A percentile compares a stretch with the other conserved stretches of the same genome.
Conservation (phyloP, 2,113 vertebrate genomes). For the Callipepla squamata region DNA sequence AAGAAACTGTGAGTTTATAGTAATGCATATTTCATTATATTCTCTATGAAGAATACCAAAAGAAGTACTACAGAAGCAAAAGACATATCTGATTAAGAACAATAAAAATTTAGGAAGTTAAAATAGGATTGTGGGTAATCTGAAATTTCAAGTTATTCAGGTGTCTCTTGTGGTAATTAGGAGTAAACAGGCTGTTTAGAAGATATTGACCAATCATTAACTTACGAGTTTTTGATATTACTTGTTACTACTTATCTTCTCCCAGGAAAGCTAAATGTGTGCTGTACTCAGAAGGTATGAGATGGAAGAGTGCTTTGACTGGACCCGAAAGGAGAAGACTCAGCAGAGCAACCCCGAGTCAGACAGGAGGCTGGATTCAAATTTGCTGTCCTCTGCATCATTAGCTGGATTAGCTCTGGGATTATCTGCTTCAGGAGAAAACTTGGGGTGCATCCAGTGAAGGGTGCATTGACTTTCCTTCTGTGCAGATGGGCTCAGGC, state of each 20-base stretch:
- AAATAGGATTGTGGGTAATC: background rate
- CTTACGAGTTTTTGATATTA: background rate
- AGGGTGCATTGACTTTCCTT: background rate
- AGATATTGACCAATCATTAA: background rate
- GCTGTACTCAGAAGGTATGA: background rate
- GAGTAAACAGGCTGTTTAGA: conserved; percentile 17
- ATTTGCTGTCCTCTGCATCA: background rate
- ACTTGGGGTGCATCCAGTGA: background rate
- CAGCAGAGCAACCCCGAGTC: background rate
- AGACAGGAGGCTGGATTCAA: background rate
- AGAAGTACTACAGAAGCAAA: background rate
- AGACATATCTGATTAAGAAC: background rate
- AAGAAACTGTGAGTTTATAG: background rate
- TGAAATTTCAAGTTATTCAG: background rate
- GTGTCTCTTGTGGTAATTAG: background rate
- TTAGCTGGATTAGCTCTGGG: background rate
- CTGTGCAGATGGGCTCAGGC: background rate
- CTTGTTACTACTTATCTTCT: background rate
- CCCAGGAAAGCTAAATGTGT: background rate
- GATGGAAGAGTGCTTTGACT: background rate
- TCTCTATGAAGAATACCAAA: background rate
- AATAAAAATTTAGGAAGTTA: background rate
- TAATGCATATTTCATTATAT: background rate
- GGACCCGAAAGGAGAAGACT: background rate
- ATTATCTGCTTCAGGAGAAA: background rate